Evolutionary conservation across 92 coral and sea anemone genomes (phyloP), one percentile per base, ranked within the genome.

Genomic region (Actinernus sp.): DNA sequence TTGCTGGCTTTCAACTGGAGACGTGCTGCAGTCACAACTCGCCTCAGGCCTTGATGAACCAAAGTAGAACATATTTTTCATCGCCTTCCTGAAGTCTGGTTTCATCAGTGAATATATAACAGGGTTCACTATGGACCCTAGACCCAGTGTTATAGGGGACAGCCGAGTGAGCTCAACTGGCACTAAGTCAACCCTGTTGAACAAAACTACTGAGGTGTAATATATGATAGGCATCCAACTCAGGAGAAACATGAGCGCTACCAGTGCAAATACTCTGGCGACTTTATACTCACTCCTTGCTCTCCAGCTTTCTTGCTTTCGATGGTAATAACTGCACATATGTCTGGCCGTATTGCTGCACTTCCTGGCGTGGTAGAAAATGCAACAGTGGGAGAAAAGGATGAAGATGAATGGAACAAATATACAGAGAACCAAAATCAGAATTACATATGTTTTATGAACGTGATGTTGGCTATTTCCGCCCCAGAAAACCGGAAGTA

Each of bases 181-280:
- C 18, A 86, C 84, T 13, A 52, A 27, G 23, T 69, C 47, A 10
- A 14, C 39, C 26, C 71, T 67, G 25, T 72, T 66, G 49, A 56
- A 62, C 21, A 86, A 38, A 0, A 49, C 38, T 1, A 86, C 91
- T 3, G 76, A 57, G 12, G 91, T 70, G 62, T 81, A 90, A 46
- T 71, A 90, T 16, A 90, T 51, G 3, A 68, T 76, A 46, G 97
- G 97, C 31, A 90, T 71, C 76, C 90, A 90, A 57, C 97, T 76
- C 1, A 90, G 39, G 47, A 86, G 71, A 39, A 86, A 90, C 97
- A 86, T 76, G 12, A 83, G 55, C 3, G 97, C 76, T 7, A 87
- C 97, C 23, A 78, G 62, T 3, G 88, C 89, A 55, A 90, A 81
- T 4, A 90, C 88, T n/a, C 82, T 70, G 18, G 92, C 92, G 0